These are phyloP conservation scores for Halcyon badia DNA, from an alignment of 2,797 vertebrate genomes.

Conservation along the genomic window DNA sequence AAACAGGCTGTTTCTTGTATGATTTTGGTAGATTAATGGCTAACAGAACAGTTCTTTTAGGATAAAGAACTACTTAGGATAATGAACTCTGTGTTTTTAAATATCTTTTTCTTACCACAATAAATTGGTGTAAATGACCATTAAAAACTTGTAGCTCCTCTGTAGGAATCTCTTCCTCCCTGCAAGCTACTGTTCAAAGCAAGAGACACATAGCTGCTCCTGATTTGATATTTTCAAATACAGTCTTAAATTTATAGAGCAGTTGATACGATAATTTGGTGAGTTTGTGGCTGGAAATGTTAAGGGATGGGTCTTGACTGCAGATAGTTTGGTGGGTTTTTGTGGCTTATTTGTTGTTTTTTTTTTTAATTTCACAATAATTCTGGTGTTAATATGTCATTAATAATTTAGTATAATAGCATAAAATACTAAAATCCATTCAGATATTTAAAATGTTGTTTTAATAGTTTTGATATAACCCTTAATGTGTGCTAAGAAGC, in stretches of 20 bases:
- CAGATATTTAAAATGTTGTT: neutral
- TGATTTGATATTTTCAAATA: neutral
- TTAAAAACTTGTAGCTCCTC: neutral
- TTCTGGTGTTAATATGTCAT: neutral
- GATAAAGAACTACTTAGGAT: neutral
- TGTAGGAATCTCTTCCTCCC: neutral
- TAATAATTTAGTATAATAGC: neutral
- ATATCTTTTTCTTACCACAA: neutral
- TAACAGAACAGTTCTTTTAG: neutral
- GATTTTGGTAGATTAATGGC: neutral
- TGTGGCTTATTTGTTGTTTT: neutral
- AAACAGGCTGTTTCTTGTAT: neutral
- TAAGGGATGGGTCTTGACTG: neutral
- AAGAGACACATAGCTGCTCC: accelerated
- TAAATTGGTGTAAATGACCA: neutral
- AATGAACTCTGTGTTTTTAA: neutral
- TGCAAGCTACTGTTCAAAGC: neutral
- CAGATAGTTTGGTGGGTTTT: neutral
- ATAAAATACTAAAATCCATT: neutral
- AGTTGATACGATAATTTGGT: neutral
- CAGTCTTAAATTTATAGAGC: neutral
- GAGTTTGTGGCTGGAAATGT: neutral
- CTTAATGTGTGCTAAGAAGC: neutral
- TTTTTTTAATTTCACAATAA: neutral
- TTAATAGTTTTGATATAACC: neutral